phyloP scores from a whole-genome alignment of 2,888 invertebrate genomes.

The Xylocampa areola region DNA sequence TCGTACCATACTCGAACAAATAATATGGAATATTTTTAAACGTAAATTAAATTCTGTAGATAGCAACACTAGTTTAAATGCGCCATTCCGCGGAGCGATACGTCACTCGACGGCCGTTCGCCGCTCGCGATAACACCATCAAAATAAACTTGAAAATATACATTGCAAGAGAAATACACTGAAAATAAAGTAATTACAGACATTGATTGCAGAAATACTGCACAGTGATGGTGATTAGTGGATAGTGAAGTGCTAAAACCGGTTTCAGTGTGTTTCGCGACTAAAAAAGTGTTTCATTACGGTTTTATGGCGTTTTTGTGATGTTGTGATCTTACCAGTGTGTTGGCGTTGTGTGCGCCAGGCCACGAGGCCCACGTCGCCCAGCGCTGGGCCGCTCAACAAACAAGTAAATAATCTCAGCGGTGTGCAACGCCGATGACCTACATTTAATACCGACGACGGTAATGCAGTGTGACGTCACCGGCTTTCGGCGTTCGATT shows the following conservation, averaged over 20 bases:
- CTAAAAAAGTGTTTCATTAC: constrained; percentile 38
- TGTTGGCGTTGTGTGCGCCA: background rate
- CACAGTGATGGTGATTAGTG: constrained; percentile 11
- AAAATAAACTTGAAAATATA: constrained; percentile 70
- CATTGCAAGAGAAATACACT: constrained; percentile 46
- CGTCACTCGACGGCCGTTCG: constrained; percentile 61
- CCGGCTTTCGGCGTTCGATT: constrained; percentile 54
- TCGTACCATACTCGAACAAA: no score
- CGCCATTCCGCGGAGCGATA: constrained; percentile 78
- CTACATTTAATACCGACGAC: constrained; percentile 50
- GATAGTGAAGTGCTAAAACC: constrained; percentile 18
- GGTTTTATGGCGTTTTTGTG: constrained; percentile 39
- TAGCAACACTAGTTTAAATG: constrained; percentile 74
- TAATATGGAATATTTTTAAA: no score
- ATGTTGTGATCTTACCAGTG: constrained; percentile 39
- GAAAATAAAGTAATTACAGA: constrained; percentile 29
- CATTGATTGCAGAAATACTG: constrained; percentile 12
- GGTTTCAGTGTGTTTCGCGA: constrained; percentile 36
- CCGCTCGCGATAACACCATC: constrained; percentile 64
- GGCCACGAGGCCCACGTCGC: constrained; percentile 25
- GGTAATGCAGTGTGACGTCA: constrained; percentile 63
- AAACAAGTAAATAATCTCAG: constrained; percentile 19
- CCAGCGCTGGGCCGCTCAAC: constrained; percentile 7
- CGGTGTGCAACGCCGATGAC: constrained; percentile 54
- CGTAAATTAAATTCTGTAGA: constrained; percentile 15